phyloP scores from a whole-genome alignment of 2,113 vertebrate species.

The Ciconia maguari region DNA sequence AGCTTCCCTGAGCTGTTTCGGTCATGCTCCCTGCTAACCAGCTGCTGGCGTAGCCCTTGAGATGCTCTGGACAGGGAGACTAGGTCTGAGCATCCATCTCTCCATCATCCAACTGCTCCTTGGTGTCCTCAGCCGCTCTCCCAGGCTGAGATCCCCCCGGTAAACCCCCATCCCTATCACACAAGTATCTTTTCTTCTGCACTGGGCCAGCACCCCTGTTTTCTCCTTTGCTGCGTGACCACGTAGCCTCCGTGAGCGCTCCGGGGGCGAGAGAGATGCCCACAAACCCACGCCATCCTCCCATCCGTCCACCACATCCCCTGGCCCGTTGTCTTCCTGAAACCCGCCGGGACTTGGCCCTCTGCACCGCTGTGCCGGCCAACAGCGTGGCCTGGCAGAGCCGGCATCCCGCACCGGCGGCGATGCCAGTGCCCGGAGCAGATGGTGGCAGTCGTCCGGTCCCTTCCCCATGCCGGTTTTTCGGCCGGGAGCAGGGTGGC shows the following conservation, averaged over 20 bases:
- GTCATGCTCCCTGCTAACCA: not conserved
- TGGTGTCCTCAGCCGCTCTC: not conserved
- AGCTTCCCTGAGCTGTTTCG: not conserved
- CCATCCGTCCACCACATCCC: not conserved
- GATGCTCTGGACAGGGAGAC: not conserved
- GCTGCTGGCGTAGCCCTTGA: rapidly evolving
- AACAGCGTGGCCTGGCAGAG: not conserved
- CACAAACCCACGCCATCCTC: not conserved
- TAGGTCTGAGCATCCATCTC: not conserved
- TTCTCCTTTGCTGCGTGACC: not conserved
- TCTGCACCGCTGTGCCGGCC: rapidly evolving
- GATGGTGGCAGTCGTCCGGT: not conserved
- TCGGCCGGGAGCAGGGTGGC: not conserved
- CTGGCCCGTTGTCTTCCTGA: not conserved
- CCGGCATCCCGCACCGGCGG: not conserved
- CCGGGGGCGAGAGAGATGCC: rapidly evolving
- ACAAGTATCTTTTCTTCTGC: not conserved
- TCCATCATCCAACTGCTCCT: not conserved
- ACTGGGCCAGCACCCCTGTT: not conserved
- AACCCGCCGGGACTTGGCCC: constrained; percentile 22
- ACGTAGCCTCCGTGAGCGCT: rapidly evolving
- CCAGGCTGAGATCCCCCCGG: not conserved
- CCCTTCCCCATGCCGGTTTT: rapidly evolving
- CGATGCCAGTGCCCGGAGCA: not conserved
- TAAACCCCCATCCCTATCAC: no score